Conservation (phyloP, 1,140 invertebrate genomes). For the Sminthurides bifidus region DNA sequence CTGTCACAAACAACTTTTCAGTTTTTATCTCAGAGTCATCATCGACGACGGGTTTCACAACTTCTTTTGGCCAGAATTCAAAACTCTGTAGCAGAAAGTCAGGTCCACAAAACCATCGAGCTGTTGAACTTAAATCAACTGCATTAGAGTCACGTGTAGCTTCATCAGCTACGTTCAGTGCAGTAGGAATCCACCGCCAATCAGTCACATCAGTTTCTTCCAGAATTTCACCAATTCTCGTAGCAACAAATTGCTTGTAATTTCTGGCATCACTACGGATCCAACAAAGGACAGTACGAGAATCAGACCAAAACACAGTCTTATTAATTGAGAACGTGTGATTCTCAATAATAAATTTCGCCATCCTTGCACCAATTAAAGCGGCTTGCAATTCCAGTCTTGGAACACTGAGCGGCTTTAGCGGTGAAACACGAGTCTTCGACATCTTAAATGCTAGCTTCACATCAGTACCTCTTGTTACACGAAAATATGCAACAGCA, state of each 20-base stretch:
- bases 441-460: constrained; percentile 10
- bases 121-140: not conserved
- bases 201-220: constrained; percentile 18
- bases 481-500: constrained; percentile 11
- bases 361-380: constrained; percentile 34
- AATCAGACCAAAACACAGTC: constrained; percentile 14
- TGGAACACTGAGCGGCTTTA: constrained; percentile 32
- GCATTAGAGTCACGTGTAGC: constrained; percentile 1
- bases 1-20: no score
- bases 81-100: not conserved
- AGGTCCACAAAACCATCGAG: constrained; percentile 21
- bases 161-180: constrained; percentile 24
- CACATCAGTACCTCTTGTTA: not conserved
- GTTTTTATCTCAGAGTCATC: no score
- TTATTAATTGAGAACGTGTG: not conserved
- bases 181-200: constrained; percentile 22
- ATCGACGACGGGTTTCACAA: no score
- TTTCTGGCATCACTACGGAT: not conserved
- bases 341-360: not conserved
- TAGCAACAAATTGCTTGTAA: constrained; percentile 21
- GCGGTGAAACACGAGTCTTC: constrained; percentile 21
- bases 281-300: constrained; percentile 20
- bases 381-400: constrained; percentile 38
- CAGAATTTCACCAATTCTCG: constrained; percentile 24
- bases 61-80: constrained; percentile 17